phyloP scores from a whole-genome alignment of 2,888 invertebrate species.

The Micoletzkya japonica region DNA sequence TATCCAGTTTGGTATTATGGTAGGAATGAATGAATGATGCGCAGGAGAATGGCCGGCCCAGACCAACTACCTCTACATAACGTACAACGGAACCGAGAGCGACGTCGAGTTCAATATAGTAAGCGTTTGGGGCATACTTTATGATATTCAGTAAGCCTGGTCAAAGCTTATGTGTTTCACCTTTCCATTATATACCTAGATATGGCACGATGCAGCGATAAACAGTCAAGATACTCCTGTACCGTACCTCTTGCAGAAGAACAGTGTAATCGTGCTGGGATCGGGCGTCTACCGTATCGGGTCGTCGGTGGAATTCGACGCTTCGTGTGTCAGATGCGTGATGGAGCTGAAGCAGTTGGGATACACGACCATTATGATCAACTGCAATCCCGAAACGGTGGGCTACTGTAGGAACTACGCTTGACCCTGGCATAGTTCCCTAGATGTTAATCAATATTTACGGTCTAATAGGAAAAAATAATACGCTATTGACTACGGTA shows the following conservation, averaged over 20 bases:
- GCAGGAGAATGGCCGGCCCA: constrained; percentile 99
- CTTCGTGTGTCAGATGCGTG: constrained; percentile 96
- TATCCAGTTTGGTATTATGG: background rate
- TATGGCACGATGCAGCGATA: no score
- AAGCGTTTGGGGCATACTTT: background rate
- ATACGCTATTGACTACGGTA: background rate
- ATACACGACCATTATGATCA: constrained; percentile 91
- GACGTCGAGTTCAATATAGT: constrained; percentile 71
- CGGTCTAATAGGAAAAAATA: no score
- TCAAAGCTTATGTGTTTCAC: no score
- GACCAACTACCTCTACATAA: constrained; percentile 97
- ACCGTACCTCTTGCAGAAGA: constrained; percentile 45
- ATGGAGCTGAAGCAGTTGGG: constrained; percentile 79
- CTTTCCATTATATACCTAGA: no score
- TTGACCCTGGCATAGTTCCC: no score
- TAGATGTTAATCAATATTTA: background rate
- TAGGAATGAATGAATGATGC: constrained; percentile 73
- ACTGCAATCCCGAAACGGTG: constrained; percentile 99
- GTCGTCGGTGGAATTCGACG: constrained; percentile 96
- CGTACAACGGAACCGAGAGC: constrained; percentile 84
- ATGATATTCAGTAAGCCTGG: background rate
- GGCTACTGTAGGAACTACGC: constrained; percentile 10
- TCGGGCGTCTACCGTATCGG: constrained; percentile 95
- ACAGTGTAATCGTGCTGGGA: constrained; percentile 66
- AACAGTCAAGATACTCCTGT: no score